Evolutionary conservation across 2,888 invertebrate species (phyloP).

Genomic region (Chymomyza amoena): DNA sequence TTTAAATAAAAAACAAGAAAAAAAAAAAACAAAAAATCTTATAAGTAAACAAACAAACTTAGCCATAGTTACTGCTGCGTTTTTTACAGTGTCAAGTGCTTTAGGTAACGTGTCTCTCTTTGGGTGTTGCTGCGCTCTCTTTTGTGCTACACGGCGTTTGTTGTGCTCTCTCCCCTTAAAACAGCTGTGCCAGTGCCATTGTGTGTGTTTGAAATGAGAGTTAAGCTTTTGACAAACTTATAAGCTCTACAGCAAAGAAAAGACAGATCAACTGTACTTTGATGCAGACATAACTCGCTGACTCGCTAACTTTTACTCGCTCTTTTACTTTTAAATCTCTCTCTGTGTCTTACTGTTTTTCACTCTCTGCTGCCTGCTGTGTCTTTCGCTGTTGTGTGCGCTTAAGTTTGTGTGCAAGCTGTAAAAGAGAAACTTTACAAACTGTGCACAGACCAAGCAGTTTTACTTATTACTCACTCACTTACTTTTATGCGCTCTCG

Average conservation of each 20-base stretch:
- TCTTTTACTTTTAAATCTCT: not conserved
- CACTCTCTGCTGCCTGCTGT: not conserved
- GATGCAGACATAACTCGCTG: slow-evolving; percentile 17
- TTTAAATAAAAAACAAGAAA: slow-evolving; percentile 67
- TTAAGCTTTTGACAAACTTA: slow-evolving; percentile 14
- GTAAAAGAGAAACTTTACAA: too few species aligned
- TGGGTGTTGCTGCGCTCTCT: not conserved
- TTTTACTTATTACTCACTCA: not conserved
- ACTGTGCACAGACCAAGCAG: too few species aligned
- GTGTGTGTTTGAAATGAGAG: slow-evolving; percentile 24
- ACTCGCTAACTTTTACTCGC: not conserved
- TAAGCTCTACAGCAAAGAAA: slow-evolving; percentile 17
- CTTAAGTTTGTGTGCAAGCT: not conserved
- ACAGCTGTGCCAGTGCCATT: slow-evolving; percentile 7
- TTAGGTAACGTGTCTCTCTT: not conserved
- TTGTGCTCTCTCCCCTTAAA: not conserved
- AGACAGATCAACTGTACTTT: slow-evolving; percentile 10
- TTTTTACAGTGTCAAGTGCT: not conserved
- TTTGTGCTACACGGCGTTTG: not conserved
- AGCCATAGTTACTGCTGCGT: not conserved
- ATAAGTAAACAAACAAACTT: not conserved
- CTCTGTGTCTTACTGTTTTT: not conserved
- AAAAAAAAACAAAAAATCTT: slow-evolving; percentile 8
- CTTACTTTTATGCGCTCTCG: not conserved
- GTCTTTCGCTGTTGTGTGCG: slow-evolving; percentile 2